Evolutionary conservation across 37 sponge, comb jelly and placozoan species (phyloP), one percentile per base, ranked within the genome.

Genomic region (Corticium candelabrum): DNA sequence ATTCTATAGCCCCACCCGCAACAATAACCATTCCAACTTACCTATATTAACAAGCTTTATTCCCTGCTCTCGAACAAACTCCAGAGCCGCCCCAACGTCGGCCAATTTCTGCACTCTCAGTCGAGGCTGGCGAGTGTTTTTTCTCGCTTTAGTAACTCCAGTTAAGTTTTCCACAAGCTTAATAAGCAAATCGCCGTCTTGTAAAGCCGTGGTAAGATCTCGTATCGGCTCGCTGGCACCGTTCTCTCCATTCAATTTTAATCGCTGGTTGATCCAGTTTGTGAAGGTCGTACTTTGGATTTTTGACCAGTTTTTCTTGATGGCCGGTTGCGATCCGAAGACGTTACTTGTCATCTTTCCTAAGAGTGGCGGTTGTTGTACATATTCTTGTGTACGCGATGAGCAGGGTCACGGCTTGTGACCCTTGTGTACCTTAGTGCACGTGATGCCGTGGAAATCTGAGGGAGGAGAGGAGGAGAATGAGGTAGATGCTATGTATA

Each of bases 221-320:
- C 62, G 62, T 50, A 50, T 21, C 62, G 11, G 11, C 11, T 50
- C 62, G 62, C 21, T 21, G 62, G 11, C 67, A 37, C 78, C 0
- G 43, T 3, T 2, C 62, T 56, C 77, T 77, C 37, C 15, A 2
- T 94, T 40, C 85, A 81, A 41, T 27, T 92, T 68, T n/a, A 94
- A 78, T 1, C 89, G 80, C 70, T 90, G 89, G 75, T 94, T 94
- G 76, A 88, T 80, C 95, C 95, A 94, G 80, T 94, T 94, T 33
- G 95, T 90, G 83, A 94, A 94, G 40, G 89, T 82, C 68, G 73
- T 84, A 41, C 86, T 41, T 74, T 90, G 95, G 56, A 89, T 94
- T 68, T 90, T 74, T 86, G 84, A 85, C 91, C 91, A 90, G 1
- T 73, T 41, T 2, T 79, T 77, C 32, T 82, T 41, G 41, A n/a